Conservation (phyloP, 2,113 vertebrate species). For the Sorex araneus region DNA sequence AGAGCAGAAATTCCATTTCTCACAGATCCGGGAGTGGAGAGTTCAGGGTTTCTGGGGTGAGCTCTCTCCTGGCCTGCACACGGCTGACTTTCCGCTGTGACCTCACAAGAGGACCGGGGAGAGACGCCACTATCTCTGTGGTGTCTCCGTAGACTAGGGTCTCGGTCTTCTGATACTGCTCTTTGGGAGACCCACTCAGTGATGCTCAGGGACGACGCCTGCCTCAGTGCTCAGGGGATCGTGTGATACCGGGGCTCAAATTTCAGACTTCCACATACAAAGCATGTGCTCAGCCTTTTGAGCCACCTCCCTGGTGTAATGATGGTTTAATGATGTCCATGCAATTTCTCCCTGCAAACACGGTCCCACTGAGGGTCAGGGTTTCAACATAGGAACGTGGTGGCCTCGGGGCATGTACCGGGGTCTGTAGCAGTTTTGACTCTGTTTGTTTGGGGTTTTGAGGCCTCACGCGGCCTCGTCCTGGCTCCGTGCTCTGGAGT, state of each 20-base stretch:
- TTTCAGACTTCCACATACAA: too few relatives aligned
- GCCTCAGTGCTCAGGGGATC: too few relatives aligned
- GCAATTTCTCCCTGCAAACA: background rate
- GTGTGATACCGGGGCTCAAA: too few relatives aligned
- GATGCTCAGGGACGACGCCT: too few relatives aligned
- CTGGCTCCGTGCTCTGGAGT: too few relatives aligned
- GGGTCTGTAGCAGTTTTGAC: background rate
- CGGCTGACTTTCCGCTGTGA: background rate
- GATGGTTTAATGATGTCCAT: too few relatives aligned
- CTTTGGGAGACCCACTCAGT: too few relatives aligned
- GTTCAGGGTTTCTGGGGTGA: background rate
- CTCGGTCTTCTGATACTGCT: background rate
- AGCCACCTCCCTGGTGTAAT: too few relatives aligned
- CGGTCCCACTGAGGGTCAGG: background rate
- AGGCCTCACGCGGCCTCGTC: too few relatives aligned
- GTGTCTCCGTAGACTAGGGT: background rate
- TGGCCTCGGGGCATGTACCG: accelerated
- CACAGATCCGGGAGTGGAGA: background rate
- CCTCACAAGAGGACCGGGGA: background rate
- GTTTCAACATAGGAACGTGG: background rate
- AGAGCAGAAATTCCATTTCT: background rate
- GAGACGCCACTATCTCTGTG: background rate
- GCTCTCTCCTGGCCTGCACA: background rate
- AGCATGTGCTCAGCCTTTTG: too few relatives aligned
- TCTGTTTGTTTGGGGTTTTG: too few relatives aligned